Conservation (phyloP, 2,797 vertebrate genomes). For the Psittacula derbiana region DNA sequence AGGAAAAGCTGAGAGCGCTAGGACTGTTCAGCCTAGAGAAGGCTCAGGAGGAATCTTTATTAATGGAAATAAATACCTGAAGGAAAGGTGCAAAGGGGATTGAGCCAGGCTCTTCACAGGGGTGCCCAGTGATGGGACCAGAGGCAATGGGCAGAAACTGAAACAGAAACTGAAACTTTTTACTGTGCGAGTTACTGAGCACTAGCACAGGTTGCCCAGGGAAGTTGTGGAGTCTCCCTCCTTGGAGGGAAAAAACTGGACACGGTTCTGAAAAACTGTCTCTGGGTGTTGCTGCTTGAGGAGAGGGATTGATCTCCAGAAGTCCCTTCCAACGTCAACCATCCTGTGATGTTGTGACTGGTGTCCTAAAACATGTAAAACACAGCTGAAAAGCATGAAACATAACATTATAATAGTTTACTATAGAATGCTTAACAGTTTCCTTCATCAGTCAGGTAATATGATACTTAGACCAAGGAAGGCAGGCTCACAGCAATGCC, state of each 20-base stretch:
- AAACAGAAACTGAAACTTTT: neutral
- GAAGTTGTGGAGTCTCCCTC: neutral
- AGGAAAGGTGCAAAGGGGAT: neutral
- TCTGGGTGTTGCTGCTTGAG: neutral
- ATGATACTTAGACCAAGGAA: neutral
- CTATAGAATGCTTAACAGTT: neutral
- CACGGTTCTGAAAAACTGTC: fast-evolving
- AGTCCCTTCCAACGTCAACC: neutral
- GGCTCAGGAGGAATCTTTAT: neutral
- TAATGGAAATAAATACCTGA: neutral
- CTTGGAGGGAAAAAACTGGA: neutral
- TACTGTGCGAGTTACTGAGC: neutral
- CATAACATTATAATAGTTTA: fast-evolving
- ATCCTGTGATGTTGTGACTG: neutral
- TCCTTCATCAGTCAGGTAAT: neutral
- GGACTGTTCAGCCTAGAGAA: neutral
- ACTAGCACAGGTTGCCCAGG: neutral
- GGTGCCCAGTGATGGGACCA: neutral
- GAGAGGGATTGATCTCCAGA: fast-evolving
- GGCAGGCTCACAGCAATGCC: neutral
- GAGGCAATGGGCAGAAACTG: neutral
- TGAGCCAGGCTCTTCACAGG: neutral
- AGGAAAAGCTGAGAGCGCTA: neutral
- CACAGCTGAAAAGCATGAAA: neutral
- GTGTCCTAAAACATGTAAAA: neutral